phyloP scores from a whole-genome alignment of 2,888 invertebrate genomes.

The Anthrax anthrax region DNA sequence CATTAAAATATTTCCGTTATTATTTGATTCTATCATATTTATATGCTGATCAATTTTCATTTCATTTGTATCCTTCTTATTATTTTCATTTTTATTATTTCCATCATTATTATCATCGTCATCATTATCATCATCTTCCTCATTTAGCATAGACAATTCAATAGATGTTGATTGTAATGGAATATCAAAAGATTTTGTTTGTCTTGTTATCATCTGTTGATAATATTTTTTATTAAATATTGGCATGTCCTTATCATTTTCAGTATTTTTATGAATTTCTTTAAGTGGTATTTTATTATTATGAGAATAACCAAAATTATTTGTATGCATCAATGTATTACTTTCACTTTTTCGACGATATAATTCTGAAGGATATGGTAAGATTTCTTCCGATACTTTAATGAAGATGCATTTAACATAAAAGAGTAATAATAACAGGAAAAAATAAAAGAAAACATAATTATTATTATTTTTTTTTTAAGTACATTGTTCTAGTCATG shows the following conservation, averaged over 20 bases:
- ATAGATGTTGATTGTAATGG: not conserved
- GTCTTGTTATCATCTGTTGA: not conserved
- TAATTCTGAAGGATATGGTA: slow-evolving; percentile 6
- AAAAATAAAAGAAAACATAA: no score
- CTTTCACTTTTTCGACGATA: not conserved
- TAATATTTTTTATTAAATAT: not conserved
- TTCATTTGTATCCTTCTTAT: not conserved
- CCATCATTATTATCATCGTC: not conserved
- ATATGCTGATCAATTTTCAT: not conserved
- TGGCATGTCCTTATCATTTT: not conserved
- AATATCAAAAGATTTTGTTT: slow-evolving; percentile 13
- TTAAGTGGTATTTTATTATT: not conserved
- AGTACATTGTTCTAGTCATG: no score
- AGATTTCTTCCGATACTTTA: slow-evolving; percentile 11
- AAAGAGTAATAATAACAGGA: no score
- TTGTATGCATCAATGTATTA: not conserved
- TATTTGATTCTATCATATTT: not conserved
- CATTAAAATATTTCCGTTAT: not conserved
- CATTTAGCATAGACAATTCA: not conserved
- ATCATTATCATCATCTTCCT: not conserved
- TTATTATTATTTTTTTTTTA: no score
- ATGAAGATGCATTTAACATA: no score
- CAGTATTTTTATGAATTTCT: not conserved
- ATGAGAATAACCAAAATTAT: not conserved
- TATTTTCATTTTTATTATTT: not conserved